A percentile compares a stretch with the other conserved stretches of the same genome.
Evolutionary conservation across 53 echinoderm and acorn worm genomes (phyloP).

Genomic region (Paracentrotus lividus): DNA sequence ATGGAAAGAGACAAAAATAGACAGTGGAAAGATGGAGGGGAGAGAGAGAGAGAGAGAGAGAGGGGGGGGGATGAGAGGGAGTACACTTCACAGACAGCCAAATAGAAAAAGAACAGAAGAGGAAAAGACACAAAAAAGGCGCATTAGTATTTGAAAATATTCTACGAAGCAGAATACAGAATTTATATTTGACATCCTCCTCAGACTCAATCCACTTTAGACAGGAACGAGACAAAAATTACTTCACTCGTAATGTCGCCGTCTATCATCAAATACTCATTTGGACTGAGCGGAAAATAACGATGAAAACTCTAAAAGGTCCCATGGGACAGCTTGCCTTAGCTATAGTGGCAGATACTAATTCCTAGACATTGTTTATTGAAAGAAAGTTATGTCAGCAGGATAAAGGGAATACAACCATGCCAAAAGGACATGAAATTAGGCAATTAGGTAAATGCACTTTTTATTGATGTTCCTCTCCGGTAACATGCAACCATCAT

Average conservation of each 20-base stretch:
- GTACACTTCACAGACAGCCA: too few species aligned
- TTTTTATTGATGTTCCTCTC: neutral
- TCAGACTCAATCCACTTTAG: constrained; percentile 1
- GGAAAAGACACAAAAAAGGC: too few species aligned
- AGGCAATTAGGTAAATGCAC: neutral
- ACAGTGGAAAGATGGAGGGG: too few species aligned
- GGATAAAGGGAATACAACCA: neutral
- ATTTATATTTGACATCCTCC: constrained; percentile 11
- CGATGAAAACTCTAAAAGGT: constrained; percentile 25
- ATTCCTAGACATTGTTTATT: constrained; percentile 10
- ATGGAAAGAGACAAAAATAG: too few species aligned
- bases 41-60: too few species aligned
- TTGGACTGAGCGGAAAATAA: constrained; percentile 34
- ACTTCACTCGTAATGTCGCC: constrained; percentile 18
- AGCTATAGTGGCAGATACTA: neutral
- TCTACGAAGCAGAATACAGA: neutral
- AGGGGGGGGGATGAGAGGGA: too few species aligned
- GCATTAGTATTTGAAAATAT: neutral
- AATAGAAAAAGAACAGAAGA: too few species aligned
- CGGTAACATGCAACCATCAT: neutral
- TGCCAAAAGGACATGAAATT: too few species aligned
- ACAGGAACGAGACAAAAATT: neutral
- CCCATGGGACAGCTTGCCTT: neutral
- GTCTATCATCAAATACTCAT: constrained; percentile 47
- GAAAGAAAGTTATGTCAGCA: neutral